Percentiles rank a stretch among this genome's conserved stretches.
phyloP scores from a whole-genome alignment of 1,140 invertebrate species.

The Drosophila baimaii region DNA sequence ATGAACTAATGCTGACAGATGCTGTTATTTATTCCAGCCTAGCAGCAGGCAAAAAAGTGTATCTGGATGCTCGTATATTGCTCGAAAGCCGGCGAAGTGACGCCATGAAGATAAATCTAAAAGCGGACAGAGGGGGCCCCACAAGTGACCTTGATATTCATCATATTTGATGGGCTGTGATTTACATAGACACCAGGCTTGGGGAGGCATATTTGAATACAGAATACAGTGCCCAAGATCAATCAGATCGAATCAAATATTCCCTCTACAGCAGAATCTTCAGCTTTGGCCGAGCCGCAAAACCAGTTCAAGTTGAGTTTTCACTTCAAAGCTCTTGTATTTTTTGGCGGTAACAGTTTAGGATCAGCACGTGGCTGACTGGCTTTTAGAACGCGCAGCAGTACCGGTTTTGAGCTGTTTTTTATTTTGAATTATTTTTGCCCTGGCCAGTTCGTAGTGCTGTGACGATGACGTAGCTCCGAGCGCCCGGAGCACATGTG shows the following conservation, averaged over 20 bases:
- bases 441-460: constrained; percentile 3
- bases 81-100: constrained; percentile 25
- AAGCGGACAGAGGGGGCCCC: constrained; percentile 15
- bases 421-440: constrained; percentile 12
- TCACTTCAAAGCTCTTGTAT: constrained; percentile 19
- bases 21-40: constrained; percentile 40
- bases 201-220: constrained; percentile 1
- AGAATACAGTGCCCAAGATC: background rate
- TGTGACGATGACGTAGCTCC: constrained; percentile 60
- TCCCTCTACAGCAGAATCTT: background rate
- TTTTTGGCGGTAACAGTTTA: constrained; percentile 65
- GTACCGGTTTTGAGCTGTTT: constrained; percentile 45
- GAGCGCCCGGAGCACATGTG: constrained; percentile 49
- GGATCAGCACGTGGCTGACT: constrained; percentile 66
- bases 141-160: constrained; percentile 36
- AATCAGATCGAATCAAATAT: constrained; percentile 10
- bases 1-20: constrained; percentile 67
- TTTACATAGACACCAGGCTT: constrained; percentile 4
- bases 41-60: constrained; percentile 8
- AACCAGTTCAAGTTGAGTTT: constrained; percentile 62
- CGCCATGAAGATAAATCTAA: constrained; percentile 53
- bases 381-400: constrained; percentile 20
- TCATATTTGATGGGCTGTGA: constrained; percentile 3
- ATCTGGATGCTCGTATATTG: constrained; percentile 2
- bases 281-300: constrained; percentile 6